phyloP scores from a whole-genome alignment of 2,797 vertebrate genomes.

The Alosa sapidissima region DNA sequence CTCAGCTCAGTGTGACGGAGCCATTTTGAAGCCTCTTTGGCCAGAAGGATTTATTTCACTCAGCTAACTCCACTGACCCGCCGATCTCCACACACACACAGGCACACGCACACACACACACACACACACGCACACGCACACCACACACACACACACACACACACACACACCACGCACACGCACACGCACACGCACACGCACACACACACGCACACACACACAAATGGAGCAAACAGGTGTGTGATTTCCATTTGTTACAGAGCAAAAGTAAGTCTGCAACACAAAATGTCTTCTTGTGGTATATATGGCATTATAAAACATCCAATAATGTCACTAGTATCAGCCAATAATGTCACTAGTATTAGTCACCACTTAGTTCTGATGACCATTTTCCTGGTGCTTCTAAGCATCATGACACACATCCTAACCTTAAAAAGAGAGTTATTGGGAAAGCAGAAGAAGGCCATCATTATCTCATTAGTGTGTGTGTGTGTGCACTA shows the following conservation, averaged over 20 bases:
- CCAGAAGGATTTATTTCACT: background rate
- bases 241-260: too few relatives aligned
- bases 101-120: slow-evolving; percentile 1
- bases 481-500: background rate
- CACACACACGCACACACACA: background rate
- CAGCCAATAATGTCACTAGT: slow-evolving; percentile 65
- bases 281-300: too few relatives aligned
- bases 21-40: background rate
- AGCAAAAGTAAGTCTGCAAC: too few relatives aligned
- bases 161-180: too few relatives aligned
- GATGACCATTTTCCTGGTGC: slow-evolving; percentile 94
- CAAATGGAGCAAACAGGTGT: background rate
- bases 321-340: slow-evolving; percentile 70
- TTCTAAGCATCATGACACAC: slow-evolving; percentile 88
- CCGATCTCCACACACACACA: background rate
- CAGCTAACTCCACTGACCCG: background rate
- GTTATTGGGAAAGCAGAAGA: slow-evolving; percentile 60
- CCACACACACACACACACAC: slow-evolving; percentile 1
- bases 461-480: background rate
- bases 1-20: background rate
- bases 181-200: too few relatives aligned
- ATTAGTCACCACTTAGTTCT: slow-evolving; percentile 96
- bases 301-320: too few relatives aligned
- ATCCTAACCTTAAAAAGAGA: slow-evolving; percentile 84
- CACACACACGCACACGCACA: background rate